Evolutionary conservation across 2,113 vertebrate genomes (phyloP).

Genomic region (Orthonyx spaldingii): DNA sequence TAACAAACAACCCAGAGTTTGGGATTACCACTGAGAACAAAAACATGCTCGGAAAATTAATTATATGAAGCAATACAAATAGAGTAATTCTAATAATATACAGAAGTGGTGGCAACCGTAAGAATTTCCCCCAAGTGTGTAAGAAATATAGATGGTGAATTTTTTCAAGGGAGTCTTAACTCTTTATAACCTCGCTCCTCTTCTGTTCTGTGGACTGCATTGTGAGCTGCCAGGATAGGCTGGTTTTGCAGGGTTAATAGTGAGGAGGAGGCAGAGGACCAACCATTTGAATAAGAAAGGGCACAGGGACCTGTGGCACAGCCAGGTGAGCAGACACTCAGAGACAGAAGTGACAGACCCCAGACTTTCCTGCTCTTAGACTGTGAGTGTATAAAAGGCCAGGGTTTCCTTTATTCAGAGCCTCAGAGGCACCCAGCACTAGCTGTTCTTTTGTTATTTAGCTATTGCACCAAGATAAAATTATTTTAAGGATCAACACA

Average conservation of each 20-base stretch:
- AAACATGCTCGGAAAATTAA: not conserved
- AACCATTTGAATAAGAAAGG: not conserved
- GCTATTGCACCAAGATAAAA: not conserved
- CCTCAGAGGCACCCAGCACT: not conserved
- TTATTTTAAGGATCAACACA: not conserved
- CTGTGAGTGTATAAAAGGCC: not conserved
- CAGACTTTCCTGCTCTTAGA: not conserved
- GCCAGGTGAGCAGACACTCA: not conserved
- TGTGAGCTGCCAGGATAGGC: not conserved
- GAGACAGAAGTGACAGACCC: not conserved
- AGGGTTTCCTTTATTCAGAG: not conserved
- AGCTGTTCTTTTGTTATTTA: not conserved
- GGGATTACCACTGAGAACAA: not conserved
- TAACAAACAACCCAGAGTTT: not conserved
- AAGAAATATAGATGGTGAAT: not conserved
- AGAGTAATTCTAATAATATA: not conserved
- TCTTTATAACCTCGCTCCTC: not conserved
- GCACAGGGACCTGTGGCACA: not conserved
- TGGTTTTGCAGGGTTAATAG: not conserved
- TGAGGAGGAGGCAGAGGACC: not conserved
- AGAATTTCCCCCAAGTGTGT: not conserved
- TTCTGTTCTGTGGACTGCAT: rapidly evolving
- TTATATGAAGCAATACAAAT: not conserved
- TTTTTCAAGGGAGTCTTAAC: not conserved
- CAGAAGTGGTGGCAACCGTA: not conserved